These are phyloP conservation scores for Oreochromis niloticus DNA, from an alignment of 2,113 vertebrate species.

Conservation along the genomic window DNA sequence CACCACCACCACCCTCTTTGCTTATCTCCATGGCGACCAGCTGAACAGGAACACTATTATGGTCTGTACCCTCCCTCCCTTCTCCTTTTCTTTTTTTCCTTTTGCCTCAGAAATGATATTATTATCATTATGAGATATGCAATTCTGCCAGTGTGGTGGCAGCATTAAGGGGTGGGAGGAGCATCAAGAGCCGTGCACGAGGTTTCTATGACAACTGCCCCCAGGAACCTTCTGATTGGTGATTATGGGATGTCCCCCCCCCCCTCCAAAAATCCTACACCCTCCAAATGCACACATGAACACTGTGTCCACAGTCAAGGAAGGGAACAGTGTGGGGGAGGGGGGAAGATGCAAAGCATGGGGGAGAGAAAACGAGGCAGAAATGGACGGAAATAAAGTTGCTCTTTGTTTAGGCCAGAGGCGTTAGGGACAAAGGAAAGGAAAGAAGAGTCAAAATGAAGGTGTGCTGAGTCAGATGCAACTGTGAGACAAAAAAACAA, in stretches of 20 bases:
- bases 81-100: constrained; percentile 8
- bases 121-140: constrained; percentile 62
- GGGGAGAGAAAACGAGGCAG: background rate
- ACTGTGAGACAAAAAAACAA: background rate
- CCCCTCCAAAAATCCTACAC: background rate
- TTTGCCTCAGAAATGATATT: constrained; percentile 70
- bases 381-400: constrained; percentile 24
- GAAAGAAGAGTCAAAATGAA: background rate
- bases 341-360: constrained; percentile 18
- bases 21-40: constrained; percentile 67
- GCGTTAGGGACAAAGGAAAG: constrained; percentile 6
- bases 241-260: constrained; percentile 69
- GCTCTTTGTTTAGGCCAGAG: constrained; percentile 14
- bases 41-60: constrained; percentile 70
- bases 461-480: constrained; percentile 57
- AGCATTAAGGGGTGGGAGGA: constrained; percentile 45
- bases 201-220: constrained; percentile 73
- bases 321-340: constrained; percentile 41
- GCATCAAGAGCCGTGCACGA: constrained; percentile 37
- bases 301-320: constrained; percentile 59
- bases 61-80: constrained; percentile 50
- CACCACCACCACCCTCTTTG: constrained; percentile 10
- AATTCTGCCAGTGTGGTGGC: constrained; percentile 36
- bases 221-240: constrained; percentile 68
- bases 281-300: constrained; percentile 54